phyloP scores from a whole-genome alignment of 2,113 vertebrate species.

The Heloderma charlesbogerti region DNA sequence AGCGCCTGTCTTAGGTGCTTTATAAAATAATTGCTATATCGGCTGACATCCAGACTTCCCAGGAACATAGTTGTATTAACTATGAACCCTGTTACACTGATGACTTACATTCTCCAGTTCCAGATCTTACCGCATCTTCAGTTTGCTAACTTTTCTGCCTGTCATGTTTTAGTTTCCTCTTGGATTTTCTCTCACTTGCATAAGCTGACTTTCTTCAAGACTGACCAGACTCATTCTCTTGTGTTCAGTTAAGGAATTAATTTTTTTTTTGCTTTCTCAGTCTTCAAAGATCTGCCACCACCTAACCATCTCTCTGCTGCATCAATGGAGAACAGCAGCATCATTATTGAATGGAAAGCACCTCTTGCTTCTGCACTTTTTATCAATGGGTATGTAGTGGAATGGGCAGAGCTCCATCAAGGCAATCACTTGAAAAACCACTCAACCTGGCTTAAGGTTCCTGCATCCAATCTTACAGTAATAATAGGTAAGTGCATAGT shows the following conservation, averaged over 20 bases:
- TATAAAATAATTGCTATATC: not conserved
- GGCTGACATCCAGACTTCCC: not conserved
- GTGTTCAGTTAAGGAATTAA: not conserved
- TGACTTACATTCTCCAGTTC: not conserved
- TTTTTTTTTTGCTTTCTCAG: not conserved
- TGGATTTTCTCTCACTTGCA: not conserved
- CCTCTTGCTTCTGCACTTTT: fast-evolving
- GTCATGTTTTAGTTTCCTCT: not conserved
- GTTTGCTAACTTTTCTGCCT: not conserved
- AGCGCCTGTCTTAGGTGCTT: not conserved
- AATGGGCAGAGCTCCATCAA: slow-evolving; percentile 61
- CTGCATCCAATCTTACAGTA: not conserved
- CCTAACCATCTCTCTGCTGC: slow-evolving; percentile 58
- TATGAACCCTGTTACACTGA: not conserved
- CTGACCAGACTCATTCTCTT: not conserved
- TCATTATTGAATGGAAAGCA: slow-evolving; percentile 71
- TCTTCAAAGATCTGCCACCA: slow-evolving; percentile 58
- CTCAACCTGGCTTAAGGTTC: slow-evolving; percentile 66
- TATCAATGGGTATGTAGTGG: slow-evolving; percentile 67
- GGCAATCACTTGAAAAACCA: fast-evolving
- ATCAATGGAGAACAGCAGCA: slow-evolving; percentile 33
- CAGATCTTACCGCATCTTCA: not conserved
- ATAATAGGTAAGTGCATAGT: slow-evolving; percentile 67
- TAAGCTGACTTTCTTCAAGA: not conserved
- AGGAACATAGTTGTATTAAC: not conserved